phyloP scores from a whole-genome alignment of 2,113 vertebrate genomes.

The Alethe diademata region DNA sequence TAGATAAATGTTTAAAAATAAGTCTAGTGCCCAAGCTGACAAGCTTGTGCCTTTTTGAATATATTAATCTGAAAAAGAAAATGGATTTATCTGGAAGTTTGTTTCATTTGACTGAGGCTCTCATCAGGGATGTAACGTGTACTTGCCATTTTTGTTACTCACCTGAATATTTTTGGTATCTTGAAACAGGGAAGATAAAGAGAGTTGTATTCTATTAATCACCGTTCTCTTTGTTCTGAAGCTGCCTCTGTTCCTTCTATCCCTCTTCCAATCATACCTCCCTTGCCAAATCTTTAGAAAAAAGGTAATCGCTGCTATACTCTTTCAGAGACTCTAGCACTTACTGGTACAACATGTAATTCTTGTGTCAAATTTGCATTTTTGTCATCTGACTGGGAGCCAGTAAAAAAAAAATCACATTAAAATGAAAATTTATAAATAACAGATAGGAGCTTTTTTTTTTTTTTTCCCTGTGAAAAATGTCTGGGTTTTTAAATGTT shows the following conservation, averaged over 20 bases:
- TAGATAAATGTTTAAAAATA: conserved; percentile 70
- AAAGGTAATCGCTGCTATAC: neutral
- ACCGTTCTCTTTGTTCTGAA: conserved; percentile 50
- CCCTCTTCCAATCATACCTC: conserved; percentile 25
- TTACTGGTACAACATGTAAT: conserved; percentile 49
- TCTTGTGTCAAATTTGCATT: neutral
- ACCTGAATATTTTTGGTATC: conserved; percentile 62
- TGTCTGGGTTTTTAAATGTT: neutral
- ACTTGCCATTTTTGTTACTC: conserved; percentile 38
- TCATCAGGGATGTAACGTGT: neutral
- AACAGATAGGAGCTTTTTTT: conserved; percentile 24
- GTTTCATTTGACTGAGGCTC: neutral
- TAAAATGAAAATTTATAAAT: conserved; percentile 50
- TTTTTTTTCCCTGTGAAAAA: neutral
- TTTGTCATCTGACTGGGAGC: neutral
- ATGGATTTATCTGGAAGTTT: conserved; percentile 18
- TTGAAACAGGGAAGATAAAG: conserved; percentile 42
- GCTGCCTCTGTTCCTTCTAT: conserved; percentile 14
- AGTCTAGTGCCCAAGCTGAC: conserved; percentile 44
- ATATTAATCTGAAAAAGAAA: conserved; percentile 10
- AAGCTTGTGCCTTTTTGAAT: conserved; percentile 1
- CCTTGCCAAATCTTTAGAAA: conserved; percentile 7
- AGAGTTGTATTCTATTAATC: conserved; percentile 33
- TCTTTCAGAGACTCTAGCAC: conserved; percentile 40
- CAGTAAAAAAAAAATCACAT: neutral